Evolutionary conservation across 2,113 vertebrate species (phyloP).

Genomic region (Oplegnathus fasciatus): DNA sequence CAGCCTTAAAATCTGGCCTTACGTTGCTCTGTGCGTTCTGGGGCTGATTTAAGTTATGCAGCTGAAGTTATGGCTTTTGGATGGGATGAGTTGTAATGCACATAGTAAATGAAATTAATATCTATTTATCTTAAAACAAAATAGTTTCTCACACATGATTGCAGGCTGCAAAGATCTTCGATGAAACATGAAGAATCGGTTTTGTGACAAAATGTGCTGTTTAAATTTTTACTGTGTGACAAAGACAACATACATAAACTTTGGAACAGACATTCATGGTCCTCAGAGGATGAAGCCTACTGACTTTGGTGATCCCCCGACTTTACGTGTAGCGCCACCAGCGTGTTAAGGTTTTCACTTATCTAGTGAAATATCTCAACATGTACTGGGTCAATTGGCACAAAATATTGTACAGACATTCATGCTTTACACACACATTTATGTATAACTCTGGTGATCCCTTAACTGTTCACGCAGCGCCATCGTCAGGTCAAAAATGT

Average conservation of each 20-base stretch:
- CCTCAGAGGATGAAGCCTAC: neutral
- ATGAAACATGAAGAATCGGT: neutral
- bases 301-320: neutral
- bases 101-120: slow-evolving; percentile 14
- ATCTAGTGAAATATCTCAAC: neutral
- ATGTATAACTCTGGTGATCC: neutral
- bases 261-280: neutral
- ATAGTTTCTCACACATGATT: slow-evolving; percentile 17
- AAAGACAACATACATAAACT: neutral
- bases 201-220: neutral
- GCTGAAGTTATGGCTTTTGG: slow-evolving; percentile 29
- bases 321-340: neutral
- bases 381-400: neutral
- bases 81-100: slow-evolving; percentile 29
- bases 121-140: slow-evolving; percentile 21
- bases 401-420: neutral
- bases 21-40: slow-evolving; percentile 13
- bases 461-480: neutral
- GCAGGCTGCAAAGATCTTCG: neutral
- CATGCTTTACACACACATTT: no score
- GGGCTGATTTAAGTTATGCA: slow-evolving; percentile 35
- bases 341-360: neutral
- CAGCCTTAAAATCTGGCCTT: slow-evolving; percentile 77
- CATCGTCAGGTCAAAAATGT: neutral
- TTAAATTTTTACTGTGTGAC: neutral